Conservation (phyloP, 2,888 invertebrate species). For the Cactoblastis cactorum region DNA sequence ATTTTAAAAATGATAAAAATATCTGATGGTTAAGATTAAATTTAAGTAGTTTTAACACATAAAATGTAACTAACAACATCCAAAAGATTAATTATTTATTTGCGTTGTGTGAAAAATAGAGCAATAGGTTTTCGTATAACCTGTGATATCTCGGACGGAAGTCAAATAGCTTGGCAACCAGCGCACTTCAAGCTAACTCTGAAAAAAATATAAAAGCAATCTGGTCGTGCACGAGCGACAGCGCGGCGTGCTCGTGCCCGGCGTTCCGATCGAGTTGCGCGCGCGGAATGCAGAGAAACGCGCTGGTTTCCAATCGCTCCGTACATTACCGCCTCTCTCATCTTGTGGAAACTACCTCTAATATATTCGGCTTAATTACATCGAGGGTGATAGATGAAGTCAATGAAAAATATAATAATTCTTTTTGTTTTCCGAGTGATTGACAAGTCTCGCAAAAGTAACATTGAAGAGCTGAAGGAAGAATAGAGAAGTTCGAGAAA, state of each 20-base stretch:
- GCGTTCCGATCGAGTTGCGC: conserved; percentile 70
- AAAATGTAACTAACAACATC: too few species aligned
- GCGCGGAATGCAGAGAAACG: conserved; percentile 69
- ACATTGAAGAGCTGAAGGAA: too few species aligned
- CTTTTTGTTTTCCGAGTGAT: neutral
- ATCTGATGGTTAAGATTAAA: too few species aligned
- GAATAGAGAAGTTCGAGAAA: too few species aligned
- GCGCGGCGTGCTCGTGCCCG: neutral
- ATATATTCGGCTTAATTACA: neutral
- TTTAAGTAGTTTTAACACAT: too few species aligned
- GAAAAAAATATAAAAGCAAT: neutral
- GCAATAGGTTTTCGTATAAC: too few species aligned
- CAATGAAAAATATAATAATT: neutral
- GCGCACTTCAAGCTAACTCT: neutral
- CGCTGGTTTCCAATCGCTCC: conserved; percentile 20
- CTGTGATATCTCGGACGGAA: too few species aligned
- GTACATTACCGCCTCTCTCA: neutral
- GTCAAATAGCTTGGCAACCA: too few species aligned
- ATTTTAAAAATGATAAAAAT: too few species aligned
- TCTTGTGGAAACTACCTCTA: conserved; percentile 6
- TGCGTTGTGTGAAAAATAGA: too few species aligned
- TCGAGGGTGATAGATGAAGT: neutral
- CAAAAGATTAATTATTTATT: too few species aligned
- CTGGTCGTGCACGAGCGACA: neutral
- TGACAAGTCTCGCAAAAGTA: too few species aligned